Percentiles rank a stretch among this genome's conserved stretches.
Evolutionary conservation across 2,113 vertebrate species (phyloP).

Genomic region (Pseudois nayaur): DNA sequence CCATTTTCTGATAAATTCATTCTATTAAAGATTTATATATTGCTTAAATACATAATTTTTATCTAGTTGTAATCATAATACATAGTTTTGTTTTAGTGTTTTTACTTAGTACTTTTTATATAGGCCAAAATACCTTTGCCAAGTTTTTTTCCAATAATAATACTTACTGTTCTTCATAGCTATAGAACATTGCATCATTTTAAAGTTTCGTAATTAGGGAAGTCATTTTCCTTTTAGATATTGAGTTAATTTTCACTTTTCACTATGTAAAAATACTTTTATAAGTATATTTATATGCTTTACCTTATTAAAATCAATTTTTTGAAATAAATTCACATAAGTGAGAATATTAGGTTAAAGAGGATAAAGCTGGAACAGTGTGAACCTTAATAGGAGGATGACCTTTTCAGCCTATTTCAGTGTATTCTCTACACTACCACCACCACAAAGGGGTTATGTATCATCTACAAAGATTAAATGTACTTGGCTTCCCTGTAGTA

Average conservation of each 20-base stretch:
- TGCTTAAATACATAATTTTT: not conserved
- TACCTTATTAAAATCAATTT: not conserved
- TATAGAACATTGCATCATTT: not conserved
- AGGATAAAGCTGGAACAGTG: not conserved
- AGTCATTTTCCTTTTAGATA: not conserved
- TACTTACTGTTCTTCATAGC: not conserved
- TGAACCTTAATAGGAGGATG: not conserved
- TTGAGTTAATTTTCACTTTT: not conserved
- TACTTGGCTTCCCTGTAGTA: not conserved
- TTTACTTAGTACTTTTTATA: not conserved
- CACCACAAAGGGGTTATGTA: not conserved
- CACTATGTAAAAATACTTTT: not conserved
- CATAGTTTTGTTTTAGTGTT: slow-evolving; percentile 8
- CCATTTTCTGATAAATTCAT: not conserved
- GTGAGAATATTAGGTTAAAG: not conserved
- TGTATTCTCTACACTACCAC: not conserved
- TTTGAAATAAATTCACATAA: not conserved
- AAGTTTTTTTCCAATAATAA: not conserved
- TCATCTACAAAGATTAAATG: not conserved
- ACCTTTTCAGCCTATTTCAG: not conserved
- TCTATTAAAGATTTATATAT: not conserved
- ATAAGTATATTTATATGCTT: not conserved
- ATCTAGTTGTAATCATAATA: not conserved
- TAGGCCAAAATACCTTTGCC: not conserved
- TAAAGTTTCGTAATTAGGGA: not conserved